Percentiles rank a stretch among this genome's conserved stretches.
phyloP scores from a whole-genome alignment of 1,140 invertebrate species.

The Chelonus insularis region DNA sequence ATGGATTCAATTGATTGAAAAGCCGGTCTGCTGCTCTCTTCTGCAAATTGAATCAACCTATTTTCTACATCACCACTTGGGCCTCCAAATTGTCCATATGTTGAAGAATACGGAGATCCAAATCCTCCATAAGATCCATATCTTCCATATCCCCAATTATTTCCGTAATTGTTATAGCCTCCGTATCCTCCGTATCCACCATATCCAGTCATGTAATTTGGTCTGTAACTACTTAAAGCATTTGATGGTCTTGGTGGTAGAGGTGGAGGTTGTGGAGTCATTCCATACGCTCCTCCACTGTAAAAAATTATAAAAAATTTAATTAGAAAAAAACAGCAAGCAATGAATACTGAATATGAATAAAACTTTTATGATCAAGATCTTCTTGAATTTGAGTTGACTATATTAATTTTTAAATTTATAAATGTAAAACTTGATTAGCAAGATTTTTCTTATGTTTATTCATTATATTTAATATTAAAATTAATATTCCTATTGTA shows the following conservation, averaged over 20 bases:
- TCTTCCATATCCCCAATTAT: neutral
- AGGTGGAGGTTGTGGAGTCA: slow-evolving; percentile 1
- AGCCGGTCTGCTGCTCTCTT: slow-evolving; percentile 86
- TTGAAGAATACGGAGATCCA: slow-evolving; percentile 1
- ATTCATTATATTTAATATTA: no score
- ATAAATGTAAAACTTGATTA: no score
- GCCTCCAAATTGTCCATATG: slow-evolving; percentile 40
- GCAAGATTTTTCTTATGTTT: no score
- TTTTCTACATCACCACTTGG: slow-evolving; percentile 66
- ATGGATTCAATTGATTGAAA: slow-evolving; percentile 95
- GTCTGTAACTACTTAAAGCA: neutral
- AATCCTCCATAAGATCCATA: neutral
- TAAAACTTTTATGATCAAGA: no score
- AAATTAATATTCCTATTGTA: no score
- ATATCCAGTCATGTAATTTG: neutral
- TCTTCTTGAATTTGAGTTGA: no score
- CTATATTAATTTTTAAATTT: no score
- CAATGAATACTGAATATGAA: no score
- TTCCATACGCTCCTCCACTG: slow-evolving; percentile 2
- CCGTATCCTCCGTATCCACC: neutral
- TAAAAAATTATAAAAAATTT: neutral
- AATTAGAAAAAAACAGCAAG: no score
- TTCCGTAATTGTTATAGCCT: slow-evolving; percentile 4
- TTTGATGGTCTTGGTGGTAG: slow-evolving; percentile 12
- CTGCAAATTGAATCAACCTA: slow-evolving; percentile 82